A percentile compares a stretch with the other conserved stretches of the same genome.
Evolutionary conservation across 1,140 invertebrate species (phyloP).

Genomic region (Monochamus saltuarius): DNA sequence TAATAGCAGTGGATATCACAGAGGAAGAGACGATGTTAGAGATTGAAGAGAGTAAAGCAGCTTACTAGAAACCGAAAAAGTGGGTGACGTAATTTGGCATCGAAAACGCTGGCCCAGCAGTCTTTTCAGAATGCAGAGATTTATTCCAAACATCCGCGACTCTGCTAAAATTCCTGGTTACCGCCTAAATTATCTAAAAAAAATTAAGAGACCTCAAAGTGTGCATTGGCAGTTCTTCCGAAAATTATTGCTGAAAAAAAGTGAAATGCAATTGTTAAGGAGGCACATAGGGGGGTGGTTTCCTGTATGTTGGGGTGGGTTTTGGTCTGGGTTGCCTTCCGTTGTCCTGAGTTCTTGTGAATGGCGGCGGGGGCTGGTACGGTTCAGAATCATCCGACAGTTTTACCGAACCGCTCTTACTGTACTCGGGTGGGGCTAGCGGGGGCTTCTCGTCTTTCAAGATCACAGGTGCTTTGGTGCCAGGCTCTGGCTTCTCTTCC

Average conservation of each 20-base stretch:
- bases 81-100: constrained; percentile 21
- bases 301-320: constrained; percentile 83
- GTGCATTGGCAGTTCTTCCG: constrained; percentile 25
- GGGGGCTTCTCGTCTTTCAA: constrained; percentile 92
- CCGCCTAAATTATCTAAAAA: not conserved
- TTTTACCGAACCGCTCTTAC: constrained; percentile 57
- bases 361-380: constrained; percentile 66
- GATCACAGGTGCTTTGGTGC: constrained; percentile 87
- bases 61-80: not conserved
- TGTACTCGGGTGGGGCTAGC: constrained; percentile 74
- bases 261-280: constrained; percentile 67
- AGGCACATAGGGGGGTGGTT: constrained; percentile 88
- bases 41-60: not conserved
- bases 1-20: constrained; percentile 24
- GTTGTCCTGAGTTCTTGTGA: constrained; percentile 56
- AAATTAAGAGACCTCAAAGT: not conserved
- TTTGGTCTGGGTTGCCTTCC: constrained; percentile 72
- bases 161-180: not conserved
- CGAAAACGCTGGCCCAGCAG: constrained; percentile 8
- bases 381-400: constrained; percentile 58
- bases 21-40: constrained; percentile 9
- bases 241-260: constrained; percentile 43
- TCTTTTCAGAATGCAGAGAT: not conserved
- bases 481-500: constrained; percentile 78
- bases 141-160: not conserved